phyloP scores from a whole-genome alignment of 2,797 vertebrate genomes.

The Etheostoma perlongum region DNA sequence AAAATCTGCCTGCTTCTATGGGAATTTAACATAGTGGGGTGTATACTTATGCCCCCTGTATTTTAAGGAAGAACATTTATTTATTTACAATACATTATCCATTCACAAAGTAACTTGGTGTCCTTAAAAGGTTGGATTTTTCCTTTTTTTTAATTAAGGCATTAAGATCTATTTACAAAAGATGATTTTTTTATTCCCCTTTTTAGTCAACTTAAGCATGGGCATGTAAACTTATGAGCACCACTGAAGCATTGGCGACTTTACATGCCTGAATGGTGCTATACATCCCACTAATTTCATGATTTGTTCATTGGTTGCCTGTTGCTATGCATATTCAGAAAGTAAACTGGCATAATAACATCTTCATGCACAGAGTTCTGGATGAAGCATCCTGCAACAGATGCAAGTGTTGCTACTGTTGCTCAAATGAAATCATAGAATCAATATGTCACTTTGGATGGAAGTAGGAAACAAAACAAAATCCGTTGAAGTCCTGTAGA shows the following conservation, averaged over 20 bases:
- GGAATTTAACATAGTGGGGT: too few relatives aligned
- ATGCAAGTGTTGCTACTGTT: neutral
- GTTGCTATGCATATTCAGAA: constrained; percentile 1
- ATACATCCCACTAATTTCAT: constrained; percentile 9
- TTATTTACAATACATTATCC: too few relatives aligned
- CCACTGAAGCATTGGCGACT: constrained; percentile 2
- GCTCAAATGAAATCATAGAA: constrained; percentile 33
- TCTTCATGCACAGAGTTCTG: constrained; percentile 16
- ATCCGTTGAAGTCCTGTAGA: neutral
- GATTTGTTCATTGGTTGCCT: constrained; percentile 4
- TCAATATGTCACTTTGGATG: constrained; percentile 15
- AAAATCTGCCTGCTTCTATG: too few relatives aligned
- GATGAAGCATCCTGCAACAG: constrained; percentile 7
- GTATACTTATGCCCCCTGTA: too few relatives aligned
- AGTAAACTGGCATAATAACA: constrained; percentile 12
- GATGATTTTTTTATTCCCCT: too few relatives aligned
- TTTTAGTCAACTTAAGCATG: too few relatives aligned
- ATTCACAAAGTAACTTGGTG: too few relatives aligned
- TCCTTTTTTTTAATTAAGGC: too few relatives aligned
- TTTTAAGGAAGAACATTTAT: too few relatives aligned
- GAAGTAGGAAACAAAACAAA: constrained; percentile 44
- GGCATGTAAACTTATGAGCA: too few relatives aligned
- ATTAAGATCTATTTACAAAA: too few relatives aligned
- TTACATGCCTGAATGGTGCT: constrained; percentile 15
- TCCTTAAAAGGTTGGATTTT: too few relatives aligned